These are phyloP conservation scores for Heliangelus exortis DNA, from an alignment of 2,797 vertebrate species.

Conservation along the genomic window DNA sequence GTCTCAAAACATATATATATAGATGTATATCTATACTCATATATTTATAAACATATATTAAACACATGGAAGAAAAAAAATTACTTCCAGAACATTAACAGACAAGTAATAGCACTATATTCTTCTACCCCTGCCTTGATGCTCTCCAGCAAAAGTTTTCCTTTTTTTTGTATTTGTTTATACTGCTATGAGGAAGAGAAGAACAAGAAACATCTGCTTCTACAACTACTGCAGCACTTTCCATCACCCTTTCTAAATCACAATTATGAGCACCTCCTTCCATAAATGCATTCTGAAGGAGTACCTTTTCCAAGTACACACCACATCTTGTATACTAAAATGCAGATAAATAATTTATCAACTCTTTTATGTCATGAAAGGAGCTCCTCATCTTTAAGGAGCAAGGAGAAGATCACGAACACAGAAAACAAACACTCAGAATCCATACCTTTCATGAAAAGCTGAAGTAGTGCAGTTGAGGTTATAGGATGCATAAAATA, in stretches of 20 bases:
- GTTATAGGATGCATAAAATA: not conserved
- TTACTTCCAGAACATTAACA: not conserved
- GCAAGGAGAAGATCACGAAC: not conserved
- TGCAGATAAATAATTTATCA: constrained; percentile 31
- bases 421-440: not conserved
- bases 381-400: not conserved
- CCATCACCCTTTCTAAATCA: not conserved
- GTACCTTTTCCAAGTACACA: not conserved
- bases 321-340: not conserved
- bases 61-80: not conserved
- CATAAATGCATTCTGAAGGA: constrained; percentile 8
- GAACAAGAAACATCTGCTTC: constrained; percentile 36
- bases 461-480: constrained; percentile 24
- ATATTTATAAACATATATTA: not conserved
- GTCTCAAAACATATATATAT: not conserved
- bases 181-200: not conserved
- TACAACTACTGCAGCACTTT: not conserved
- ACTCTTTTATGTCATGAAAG: not conserved
- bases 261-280: not conserved
- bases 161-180: not conserved
- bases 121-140: not conserved
- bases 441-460: not conserved
- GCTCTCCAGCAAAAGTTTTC: not conserved
- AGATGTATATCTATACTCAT: not conserved
- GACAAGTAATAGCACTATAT: not conserved